Base-by-base conservation (phyloP, 2,113 vertebrate species). In the Fregata magnificens region DNA sequence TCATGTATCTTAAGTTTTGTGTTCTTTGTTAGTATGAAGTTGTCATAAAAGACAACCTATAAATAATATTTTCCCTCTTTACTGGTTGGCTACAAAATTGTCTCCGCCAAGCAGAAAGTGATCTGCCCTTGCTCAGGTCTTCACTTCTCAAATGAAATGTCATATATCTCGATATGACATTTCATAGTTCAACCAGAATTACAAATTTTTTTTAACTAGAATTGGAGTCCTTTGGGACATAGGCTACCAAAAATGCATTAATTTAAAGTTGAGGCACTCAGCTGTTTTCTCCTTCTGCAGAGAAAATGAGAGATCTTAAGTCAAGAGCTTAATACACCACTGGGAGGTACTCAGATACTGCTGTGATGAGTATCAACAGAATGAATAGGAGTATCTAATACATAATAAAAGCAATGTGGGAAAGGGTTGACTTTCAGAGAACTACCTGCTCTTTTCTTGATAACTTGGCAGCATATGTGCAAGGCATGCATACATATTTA, bases 281-380 rank as follows among this genome's bases (percentile, higher is more conserved):
- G 44, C 6, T 86, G 31, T 79, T 95, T 88, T 71, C 18, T 74
- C 38, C 11, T 94, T 88, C 61, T 87, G 49, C 45, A 90, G 36
- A 81, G 67, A 86, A 95, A 93, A 92, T 73, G 59, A 86, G 80
- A 90, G 36, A 95, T 73, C 72, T 91, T 91, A 89, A 95, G 62
- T 81, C 36, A 94, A 97, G 91, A 89, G 91, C 61, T 91, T 87
- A 91, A 74, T 83, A 84, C n/a, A 82, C 81, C 24, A 53, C 95
- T 65, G 87, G 40, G 62, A 95, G 28, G 52, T 94, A 95, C 84
- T 94, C 84, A 91, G 40, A 84, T 86, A 72, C 78, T 86, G 73
- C 84, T 93, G 93, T 82, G 86, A 94, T 82, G 73, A 95, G 73
- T 94, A 84, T 87, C 89, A 96, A 96, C 93, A 94, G 38, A 93